Conservation (phyloP, 2,113 vertebrate species). For the Myiopsitta monachus region DNA sequence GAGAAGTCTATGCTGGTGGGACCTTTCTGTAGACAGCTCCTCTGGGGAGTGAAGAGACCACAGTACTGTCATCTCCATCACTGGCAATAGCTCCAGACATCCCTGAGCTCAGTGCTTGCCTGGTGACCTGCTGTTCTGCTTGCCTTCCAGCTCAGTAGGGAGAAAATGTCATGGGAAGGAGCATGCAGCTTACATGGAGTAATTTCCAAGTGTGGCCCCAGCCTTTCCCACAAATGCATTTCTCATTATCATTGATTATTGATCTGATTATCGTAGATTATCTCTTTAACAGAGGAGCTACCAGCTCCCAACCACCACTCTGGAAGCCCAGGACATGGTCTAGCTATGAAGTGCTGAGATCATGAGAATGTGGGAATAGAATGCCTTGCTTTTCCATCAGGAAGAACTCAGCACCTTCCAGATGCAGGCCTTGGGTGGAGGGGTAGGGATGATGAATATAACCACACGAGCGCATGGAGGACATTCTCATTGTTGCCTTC, state of each 20-base stretch:
- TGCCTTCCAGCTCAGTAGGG: rapidly evolving
- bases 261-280: not conserved
- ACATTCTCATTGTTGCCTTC: not conserved
- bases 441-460: not conserved
- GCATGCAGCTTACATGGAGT: not conserved
- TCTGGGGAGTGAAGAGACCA: not conserved
- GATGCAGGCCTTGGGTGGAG: not conserved
- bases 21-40: not conserved
- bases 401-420: not conserved
- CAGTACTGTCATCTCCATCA: not conserved
- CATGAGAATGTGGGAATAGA: not conserved
- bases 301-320: not conserved
- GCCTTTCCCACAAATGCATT: not conserved
- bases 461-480: not conserved
- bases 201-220: not conserved
- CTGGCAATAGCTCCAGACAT: not conserved
- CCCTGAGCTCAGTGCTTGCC: not conserved
- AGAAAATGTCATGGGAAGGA: not conserved
- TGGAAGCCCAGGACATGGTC: not conserved
- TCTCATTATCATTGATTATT: not conserved
- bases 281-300: not conserved
- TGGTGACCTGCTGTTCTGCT: not conserved
- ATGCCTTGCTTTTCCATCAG: not conserved
- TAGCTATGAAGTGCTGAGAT: not conserved
- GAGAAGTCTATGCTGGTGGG: not conserved